Evolutionary conservation across 2,888 invertebrate genomes (phyloP), one percentile per base, ranked within the genome.

Genomic region (Sepioteuthis lessoniana): DNA sequence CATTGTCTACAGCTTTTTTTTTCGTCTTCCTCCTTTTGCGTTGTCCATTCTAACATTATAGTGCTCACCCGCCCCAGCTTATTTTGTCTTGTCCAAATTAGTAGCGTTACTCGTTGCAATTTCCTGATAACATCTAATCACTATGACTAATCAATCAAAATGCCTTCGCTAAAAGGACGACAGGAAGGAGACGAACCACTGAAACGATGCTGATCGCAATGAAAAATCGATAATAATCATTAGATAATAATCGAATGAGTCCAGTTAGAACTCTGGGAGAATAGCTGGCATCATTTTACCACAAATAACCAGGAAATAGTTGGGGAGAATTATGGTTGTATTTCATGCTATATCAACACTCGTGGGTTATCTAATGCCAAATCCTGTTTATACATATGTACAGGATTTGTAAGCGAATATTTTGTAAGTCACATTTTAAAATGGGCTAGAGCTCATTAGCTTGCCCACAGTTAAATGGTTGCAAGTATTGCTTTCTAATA

Each of bases 61-160:
- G 2, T 35, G 0, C 76, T 10, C 16, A 16, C n/a, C 28, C 13
- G 13, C 76, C n/a, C n/a, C 35, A 2, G n/a, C n/a, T n/a, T 76
- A 76, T 76, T 76, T 76, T 76, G n/a, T 76, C n/a, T n/a, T 76
- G 60, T n/a, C 76, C 76, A n/a, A 76, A n/a, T 76, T 76, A 76
- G 16, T n/a, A 76, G 10, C 35, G n/a, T 76, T 76, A 13, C n/a
- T 35, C 35, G 76, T 16, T 16, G 76, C n/a, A 76, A 76, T 76
- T 76, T 76, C n/a, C 76, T n/a, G 76, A 35, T 76, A n/a, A 19
- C 76, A 76, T 76, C n/a, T 76, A 76, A 35, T 76, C n/a, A 76
- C n/a, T 76, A 16, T 16, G 16, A 76, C n/a, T 16, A n/a, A 76
- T 76, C 76, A 76, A 76, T 76, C 76, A 76, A n/a, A 25, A 76